Conservation (phyloP, 2,888 invertebrate species). For the Polyommatus icarus region DNA sequence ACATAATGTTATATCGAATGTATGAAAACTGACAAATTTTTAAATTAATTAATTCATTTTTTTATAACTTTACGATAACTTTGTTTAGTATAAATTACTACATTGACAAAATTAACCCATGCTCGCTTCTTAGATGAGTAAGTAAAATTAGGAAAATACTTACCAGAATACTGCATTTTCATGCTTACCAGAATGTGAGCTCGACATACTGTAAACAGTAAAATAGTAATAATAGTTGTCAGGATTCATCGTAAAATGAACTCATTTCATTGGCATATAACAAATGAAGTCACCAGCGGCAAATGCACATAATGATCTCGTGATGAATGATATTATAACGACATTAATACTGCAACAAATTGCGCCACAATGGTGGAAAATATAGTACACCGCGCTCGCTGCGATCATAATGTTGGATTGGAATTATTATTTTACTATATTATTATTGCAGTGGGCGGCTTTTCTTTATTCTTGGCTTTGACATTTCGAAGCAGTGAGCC, state of each 20-base stretch:
- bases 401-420: neutral
- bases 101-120: too few relatives aligned
- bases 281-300: slow-evolving; percentile 9
- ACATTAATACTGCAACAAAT: slow-evolving; percentile 10
- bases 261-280: neutral
- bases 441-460: slow-evolving; percentile 9
- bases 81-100: too few relatives aligned
- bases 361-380: slow-evolving; percentile 5
- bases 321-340: slow-evolving; percentile 15
- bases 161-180: neutral
- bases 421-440: slow-evolving; percentile 9
- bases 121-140: too few relatives aligned
- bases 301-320: neutral
- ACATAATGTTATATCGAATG: too few relatives aligned
- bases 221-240: neutral
- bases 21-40: too few relatives aligned
- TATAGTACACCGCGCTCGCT: neutral
- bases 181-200: neutral
- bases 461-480: slow-evolving; percentile 20
- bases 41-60: too few relatives aligned
- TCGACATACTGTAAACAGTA: neutral
- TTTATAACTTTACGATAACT: too few relatives aligned
- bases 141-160: too few relatives aligned
- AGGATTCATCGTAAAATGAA: neutral
- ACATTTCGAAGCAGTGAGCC: slow-evolving; percentile 21